Percentiles rank a stretch among this genome's conserved stretches.
These are phyloP conservation scores for Drosophila paucipuncta DNA, from an alignment of 2,888 invertebrate species.

Conservation along the genomic window DNA sequence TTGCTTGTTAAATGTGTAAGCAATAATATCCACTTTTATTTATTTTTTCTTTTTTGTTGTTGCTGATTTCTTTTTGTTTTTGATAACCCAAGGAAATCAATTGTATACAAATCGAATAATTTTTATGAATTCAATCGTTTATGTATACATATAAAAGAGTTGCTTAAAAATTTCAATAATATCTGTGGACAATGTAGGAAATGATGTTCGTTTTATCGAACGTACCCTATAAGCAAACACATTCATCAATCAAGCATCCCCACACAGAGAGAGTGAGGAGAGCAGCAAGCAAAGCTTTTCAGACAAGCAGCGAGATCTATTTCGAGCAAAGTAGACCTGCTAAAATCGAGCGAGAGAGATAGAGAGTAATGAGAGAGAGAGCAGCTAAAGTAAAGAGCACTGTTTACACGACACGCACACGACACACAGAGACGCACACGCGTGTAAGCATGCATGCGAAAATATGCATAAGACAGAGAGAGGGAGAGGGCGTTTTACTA, in stretches of 20 bases:
- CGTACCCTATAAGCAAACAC: slow-evolving; percentile 15
- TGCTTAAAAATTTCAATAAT: neutral
- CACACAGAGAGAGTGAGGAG: slow-evolving; percentile 8
- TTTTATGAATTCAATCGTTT: neutral
- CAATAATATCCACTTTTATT: slow-evolving; percentile 6
- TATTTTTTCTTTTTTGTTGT: neutral
- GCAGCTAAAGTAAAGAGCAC: slow-evolving; percentile 21
- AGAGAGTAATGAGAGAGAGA: slow-evolving; percentile 11
- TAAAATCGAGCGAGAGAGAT: slow-evolving; percentile 13
- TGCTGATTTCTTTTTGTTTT: neutral
- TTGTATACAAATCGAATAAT: neutral
- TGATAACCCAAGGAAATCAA: neutral
- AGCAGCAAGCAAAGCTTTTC: slow-evolving; percentile 21
- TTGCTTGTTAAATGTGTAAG: slow-evolving; percentile 22
- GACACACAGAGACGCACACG: slow-evolving; percentile 7
- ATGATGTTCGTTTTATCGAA: slow-evolving; percentile 9
- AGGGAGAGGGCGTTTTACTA: slow-evolving; percentile 30
- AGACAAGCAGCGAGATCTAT: slow-evolving; percentile 51
- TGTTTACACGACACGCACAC: slow-evolving; percentile 29
- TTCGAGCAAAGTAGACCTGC: slow-evolving; percentile 46
- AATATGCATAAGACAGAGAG: slow-evolving; percentile 53
- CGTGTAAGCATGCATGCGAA: slow-evolving; percentile 31
- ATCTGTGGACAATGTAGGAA: neutral
- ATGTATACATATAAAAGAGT: neutral
- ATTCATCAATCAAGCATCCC: slow-evolving; percentile 5